Evolutionary conservation across 2,113 vertebrate species (phyloP), one percentile per base, ranked within the genome.

Genomic region (Sakesphorus luctuosus): DNA sequence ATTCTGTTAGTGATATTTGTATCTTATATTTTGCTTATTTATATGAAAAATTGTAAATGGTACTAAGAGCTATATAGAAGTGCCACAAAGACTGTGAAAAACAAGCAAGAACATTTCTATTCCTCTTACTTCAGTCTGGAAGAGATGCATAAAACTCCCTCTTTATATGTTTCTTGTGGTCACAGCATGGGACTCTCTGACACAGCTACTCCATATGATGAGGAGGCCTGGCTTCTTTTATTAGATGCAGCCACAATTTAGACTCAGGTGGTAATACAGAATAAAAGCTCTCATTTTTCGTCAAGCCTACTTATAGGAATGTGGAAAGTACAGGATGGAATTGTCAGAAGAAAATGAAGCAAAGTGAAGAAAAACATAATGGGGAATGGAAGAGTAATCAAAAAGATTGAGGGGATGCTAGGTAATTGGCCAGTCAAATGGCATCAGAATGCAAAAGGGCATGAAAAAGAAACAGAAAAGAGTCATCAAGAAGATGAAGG

Each of bases 401-500:
- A 35, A 84, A 76, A 53, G 77, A 50, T 52, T 23, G 58, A 84
- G 47, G 44, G 13, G 28, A 31, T 89, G 40, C 17, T 21, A 52
- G n/a, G 63, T 90, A 93, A 79, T 25, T 55, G 81, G 47, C 49
- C 58, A 77, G n/a, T 47, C 7, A 86, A 88, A 81, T 72, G 43
- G 56, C 69, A 80, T 46, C 29, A 40, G n/a, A 94, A 85, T 56
- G 68, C 0, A 0, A 78, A 87, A 85, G 35, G 63, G 35, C 36
- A 69, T 65, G 36, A 83, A 79, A 91, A 97, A 90, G 68, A 66
- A 90, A 69, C 24, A 67, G 36, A 69, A 69, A 81, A 84, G n/a
- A 76, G 36, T 71, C 84, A 95, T 85, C 77, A 86, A 82, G 74
- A 74, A 66, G 80, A 36, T 29, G 28, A 95, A 91, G 68, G 31